These are phyloP conservation scores for Globodera ellingtonae DNA, from an alignment of 1,140 invertebrate species.

Conservation along the genomic window DNA sequence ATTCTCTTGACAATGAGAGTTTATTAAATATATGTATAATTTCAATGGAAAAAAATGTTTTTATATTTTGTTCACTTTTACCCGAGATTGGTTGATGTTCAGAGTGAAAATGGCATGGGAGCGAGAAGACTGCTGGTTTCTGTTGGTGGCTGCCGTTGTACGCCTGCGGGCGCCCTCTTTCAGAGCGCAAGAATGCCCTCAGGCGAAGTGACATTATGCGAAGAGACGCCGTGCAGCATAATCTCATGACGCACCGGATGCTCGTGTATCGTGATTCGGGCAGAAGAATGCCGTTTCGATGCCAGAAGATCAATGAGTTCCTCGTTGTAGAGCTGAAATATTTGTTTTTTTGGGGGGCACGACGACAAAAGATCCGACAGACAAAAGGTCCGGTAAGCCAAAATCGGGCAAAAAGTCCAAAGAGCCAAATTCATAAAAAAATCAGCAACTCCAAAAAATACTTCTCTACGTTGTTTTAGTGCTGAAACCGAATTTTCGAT, in stretches of 20 bases:
- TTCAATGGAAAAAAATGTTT: slow-evolving; percentile 3
- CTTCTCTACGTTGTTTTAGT: slow-evolving; percentile 67
- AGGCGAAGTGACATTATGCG: neutral
- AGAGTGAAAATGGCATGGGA: slow-evolving; percentile 77
- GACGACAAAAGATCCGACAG: no score
- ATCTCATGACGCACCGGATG: slow-evolving; percentile 81
- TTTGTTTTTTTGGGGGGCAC: no score
- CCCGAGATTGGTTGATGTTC: slow-evolving; percentile 47
- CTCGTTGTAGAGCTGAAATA: slow-evolving; percentile 34
- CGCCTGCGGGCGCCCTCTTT: slow-evolving; percentile 56
- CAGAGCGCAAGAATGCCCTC: slow-evolving; percentile 52
- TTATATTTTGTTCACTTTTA: slow-evolving; percentile 31
- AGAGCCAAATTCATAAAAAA: no score
- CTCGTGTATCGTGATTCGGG: slow-evolving; percentile 83
- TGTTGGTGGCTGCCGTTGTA: slow-evolving; percentile 78
- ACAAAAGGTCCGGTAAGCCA: slow-evolving; percentile 65
- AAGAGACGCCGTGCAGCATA: slow-evolving; percentile 78
- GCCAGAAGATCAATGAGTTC: no score
- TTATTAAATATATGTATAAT: no score
- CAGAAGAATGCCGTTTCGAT: slow-evolving; percentile 67
- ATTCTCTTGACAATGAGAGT: no score
- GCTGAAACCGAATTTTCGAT: slow-evolving; percentile 66
- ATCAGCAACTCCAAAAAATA: no score
- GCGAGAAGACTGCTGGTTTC: slow-evolving; percentile 78
- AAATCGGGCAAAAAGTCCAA: slow-evolving; percentile 65